A percentile compares a stretch with the other conserved stretches of the same genome.
phyloP scores from a whole-genome alignment of 2,888 invertebrate genomes.

The Campoplex capitator region DNA sequence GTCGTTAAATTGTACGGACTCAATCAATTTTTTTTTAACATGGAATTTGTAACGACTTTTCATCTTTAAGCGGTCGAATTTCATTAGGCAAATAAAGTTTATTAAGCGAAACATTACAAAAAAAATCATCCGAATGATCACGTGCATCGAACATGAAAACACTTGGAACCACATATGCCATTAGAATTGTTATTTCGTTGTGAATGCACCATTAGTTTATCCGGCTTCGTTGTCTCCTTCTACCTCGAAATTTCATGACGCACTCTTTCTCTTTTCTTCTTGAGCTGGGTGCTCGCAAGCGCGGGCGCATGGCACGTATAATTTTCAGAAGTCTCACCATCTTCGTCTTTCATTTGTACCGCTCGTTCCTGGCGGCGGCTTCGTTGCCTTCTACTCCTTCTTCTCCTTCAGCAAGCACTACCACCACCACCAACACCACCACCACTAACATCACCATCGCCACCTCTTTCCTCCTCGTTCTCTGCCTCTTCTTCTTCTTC shows the following conservation, averaged over 20 bases:
- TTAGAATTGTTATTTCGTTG: conserved; percentile 14
- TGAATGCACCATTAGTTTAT: conserved; percentile 22
- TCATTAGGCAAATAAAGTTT: neutral
- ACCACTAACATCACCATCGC: conserved; percentile 49
- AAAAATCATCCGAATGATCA: neutral
- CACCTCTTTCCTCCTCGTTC: conserved; percentile 58
- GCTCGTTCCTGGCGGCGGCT: conserved; percentile 66
- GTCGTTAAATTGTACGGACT: too few species aligned
- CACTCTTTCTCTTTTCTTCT: conserved; percentile 67
- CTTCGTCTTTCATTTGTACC: conserved; percentile 67
- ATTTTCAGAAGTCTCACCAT: conserved; percentile 79
- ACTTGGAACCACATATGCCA: neutral
- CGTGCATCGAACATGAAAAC: neutral
- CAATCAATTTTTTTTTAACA: neutral
- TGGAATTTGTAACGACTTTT: neutral
- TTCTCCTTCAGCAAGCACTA: neutral
- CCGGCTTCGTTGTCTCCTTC: conserved; percentile 25
- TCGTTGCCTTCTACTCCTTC: conserved; percentile 66
- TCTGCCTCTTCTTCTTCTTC: conserved; percentile 22
- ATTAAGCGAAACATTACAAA: neutral
- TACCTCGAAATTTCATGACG: neutral
- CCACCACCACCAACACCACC: conserved; percentile 20
- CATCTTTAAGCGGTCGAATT: neutral
- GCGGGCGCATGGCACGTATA: conserved; percentile 79
- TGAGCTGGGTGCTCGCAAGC: conserved; percentile 67